phyloP scores from a whole-genome alignment of 2,888 invertebrate species.

The Dicycla oo region DNA sequence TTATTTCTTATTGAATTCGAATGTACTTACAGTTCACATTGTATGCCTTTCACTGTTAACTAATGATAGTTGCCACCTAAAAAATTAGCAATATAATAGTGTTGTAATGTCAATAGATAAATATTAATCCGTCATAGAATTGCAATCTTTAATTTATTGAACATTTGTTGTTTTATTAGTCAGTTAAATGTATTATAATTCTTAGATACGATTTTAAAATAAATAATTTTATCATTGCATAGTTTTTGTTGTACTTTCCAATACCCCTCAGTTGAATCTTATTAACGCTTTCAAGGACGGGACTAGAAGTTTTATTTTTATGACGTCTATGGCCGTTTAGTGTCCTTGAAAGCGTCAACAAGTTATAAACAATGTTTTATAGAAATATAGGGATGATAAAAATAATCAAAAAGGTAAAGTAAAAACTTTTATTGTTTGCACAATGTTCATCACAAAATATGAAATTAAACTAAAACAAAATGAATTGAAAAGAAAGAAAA shows the following conservation, averaged over 20 bases:
- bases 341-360: too few species aligned
- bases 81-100: slow-evolving; percentile 55
- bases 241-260: slow-evolving; percentile 36
- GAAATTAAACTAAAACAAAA: slow-evolving; percentile 9
- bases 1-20: slow-evolving; percentile 31
- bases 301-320: too few species aligned
- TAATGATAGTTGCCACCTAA: slow-evolving; percentile 57
- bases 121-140: slow-evolving; percentile 71
- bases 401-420: neutral
- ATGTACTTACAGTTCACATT: slow-evolving; percentile 58
- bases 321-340: too few species aligned
- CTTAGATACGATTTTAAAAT: slow-evolving; percentile 83
- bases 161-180: slow-evolving; percentile 75
- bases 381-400: neutral
- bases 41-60: slow-evolving; percentile 48
- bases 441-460: slow-evolving; percentile 16
- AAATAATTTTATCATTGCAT: slow-evolving; percentile 79
- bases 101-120: slow-evolving; percentile 59
- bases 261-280: neutral
- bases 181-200: slow-evolving; percentile 81
- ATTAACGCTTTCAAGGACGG: too few species aligned
- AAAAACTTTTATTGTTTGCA: slow-evolving; percentile 15
- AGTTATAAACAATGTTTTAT: neutral
- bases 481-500: slow-evolving; percentile 4
- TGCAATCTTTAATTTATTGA: slow-evolving; percentile 78